These are phyloP conservation scores for Phocoena phocoena DNA, from an alignment of 2,113 vertebrate species.

Conservation along the genomic window DNA sequence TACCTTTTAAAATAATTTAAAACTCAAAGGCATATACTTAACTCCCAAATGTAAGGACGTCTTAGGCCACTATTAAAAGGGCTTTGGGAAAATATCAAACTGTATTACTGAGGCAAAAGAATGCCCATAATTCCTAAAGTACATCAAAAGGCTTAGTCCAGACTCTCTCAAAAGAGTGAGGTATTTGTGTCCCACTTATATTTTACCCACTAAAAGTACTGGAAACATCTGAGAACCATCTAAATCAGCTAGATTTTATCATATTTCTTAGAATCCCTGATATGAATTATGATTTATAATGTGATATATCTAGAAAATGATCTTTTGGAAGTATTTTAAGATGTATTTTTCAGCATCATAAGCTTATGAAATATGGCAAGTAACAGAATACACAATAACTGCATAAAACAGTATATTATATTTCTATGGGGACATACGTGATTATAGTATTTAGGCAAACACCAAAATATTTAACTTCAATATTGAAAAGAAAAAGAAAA, in stretches of 20 bases:
- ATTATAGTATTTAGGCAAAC: neutral
- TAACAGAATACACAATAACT: neutral
- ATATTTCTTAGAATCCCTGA: neutral
- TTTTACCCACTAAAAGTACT: neutral
- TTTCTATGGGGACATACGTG: neutral
- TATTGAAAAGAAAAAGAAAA: neutral
- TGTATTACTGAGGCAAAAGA: neutral
- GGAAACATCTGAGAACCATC: neutral
- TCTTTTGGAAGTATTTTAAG: conserved; percentile 12
- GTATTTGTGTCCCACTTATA: neutral
- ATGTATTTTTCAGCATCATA: neutral
- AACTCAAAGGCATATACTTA: neutral
- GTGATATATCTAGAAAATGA: neutral
- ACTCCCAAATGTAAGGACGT: neutral
- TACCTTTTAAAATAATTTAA: neutral
- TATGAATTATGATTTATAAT: neutral
- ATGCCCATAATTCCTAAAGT: neutral
- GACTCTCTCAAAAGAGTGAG: neutral
- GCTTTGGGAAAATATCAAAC: neutral
- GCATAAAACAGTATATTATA: neutral
- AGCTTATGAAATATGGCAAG: neutral
- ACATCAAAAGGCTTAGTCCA: neutral
- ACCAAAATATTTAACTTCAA: neutral
- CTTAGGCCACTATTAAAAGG: neutral
- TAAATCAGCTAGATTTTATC: neutral